Conservation (phyloP, 2,113 vertebrate genomes). For the Ammospiza nelsoni region DNA sequence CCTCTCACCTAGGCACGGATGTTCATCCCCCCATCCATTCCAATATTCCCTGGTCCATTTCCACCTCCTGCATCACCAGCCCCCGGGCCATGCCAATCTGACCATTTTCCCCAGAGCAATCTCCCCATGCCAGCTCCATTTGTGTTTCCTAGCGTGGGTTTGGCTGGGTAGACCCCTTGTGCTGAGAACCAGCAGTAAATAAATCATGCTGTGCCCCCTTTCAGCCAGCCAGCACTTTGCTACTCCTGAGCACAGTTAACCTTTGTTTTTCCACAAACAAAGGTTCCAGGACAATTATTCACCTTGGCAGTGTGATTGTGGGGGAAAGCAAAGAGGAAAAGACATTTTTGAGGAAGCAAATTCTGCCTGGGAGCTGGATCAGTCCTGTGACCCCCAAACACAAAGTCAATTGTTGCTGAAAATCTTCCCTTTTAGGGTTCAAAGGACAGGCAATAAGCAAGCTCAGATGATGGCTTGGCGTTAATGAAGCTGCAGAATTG, state of each 20-base stretch:
- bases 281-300: neutral
- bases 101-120: accelerated
- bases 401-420: neutral
- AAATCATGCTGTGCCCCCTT: neutral
- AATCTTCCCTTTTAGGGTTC: neutral
- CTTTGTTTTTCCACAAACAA: neutral
- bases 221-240: neutral
- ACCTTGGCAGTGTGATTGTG: neutral
- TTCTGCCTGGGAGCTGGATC: neutral
- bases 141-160: neutral
- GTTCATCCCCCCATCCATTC: neutral
- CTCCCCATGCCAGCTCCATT: neutral
- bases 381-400: neutral
- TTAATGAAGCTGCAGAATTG: slow-evolving; percentile 14
- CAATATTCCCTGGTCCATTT: neutral
- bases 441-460: neutral
- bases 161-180: neutral
- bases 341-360: neutral
- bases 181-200: neutral
- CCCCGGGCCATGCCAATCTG: neutral
- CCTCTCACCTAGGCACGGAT: neutral
- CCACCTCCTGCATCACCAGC: neutral
- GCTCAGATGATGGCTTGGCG: neutral
- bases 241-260: neutral
- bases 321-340: neutral